Percentiles rank a stretch among this genome's conserved stretches.
Conservation (phyloP, 2,113 vertebrate species). For the Aspiorhynchus laticeps region DNA sequence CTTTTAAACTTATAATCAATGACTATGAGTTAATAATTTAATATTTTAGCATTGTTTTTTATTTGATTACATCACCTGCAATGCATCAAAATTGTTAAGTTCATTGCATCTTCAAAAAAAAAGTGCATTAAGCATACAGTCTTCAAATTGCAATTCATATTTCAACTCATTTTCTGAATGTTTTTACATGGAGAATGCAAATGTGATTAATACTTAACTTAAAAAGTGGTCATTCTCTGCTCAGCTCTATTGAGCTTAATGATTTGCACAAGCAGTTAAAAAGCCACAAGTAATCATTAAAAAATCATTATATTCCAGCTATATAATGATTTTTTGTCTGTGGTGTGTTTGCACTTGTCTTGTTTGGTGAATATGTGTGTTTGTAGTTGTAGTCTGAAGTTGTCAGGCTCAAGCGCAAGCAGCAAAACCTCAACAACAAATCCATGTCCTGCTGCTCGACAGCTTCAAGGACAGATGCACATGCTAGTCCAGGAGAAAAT, state of each 20-base stretch:
- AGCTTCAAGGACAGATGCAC: slow-evolving; percentile 29
- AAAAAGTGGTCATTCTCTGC: neutral
- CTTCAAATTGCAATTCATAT: neutral
- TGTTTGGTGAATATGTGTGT: slow-evolving; percentile 16
- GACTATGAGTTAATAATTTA: neutral
- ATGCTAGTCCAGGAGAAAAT: slow-evolving; percentile 14
- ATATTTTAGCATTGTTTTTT: neutral
- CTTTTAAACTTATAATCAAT: neutral
- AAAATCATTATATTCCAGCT: neutral
- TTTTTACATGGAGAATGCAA: neutral
- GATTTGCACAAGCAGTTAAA: neutral
- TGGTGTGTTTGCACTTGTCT: neutral
- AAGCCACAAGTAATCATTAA: neutral
- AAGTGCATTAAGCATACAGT: too few relatives aligned
- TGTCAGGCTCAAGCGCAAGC: slow-evolving; percentile 38
- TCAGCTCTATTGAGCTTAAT: neutral
- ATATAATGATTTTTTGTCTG: neutral
- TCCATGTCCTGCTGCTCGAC: slow-evolving; percentile 15
- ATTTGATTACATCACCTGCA: neutral
- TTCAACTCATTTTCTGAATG: neutral
- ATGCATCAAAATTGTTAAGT: neutral
- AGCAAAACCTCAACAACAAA: slow-evolving; percentile 28
- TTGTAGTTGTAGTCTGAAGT: slow-evolving; percentile 44
- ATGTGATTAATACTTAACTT: neutral
- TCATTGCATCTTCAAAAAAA: too few relatives aligned